Evolutionary conservation across 1,140 invertebrate genomes (phyloP).

Genomic region (Pomacea maculata): DNA sequence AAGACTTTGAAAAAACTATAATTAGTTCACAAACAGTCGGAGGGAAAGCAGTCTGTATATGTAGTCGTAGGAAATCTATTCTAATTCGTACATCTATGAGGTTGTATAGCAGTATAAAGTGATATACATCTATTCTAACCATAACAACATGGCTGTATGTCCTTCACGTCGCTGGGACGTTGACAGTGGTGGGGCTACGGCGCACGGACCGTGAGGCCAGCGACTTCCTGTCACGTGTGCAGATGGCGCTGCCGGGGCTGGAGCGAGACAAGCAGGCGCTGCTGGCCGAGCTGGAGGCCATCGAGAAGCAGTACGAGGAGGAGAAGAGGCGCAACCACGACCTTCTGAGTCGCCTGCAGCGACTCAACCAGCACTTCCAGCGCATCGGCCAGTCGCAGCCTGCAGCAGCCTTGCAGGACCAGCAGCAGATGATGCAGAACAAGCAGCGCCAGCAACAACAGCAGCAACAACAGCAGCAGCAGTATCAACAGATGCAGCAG

Average conservation of each 20-base stretch:
- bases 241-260: constrained; percentile 17
- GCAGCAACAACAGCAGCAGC: constrained; percentile 9
- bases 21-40: no score
- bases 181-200: constrained; percentile 7
- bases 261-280: constrained; percentile 19
- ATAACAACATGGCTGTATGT: no score
- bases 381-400: constrained; percentile 10
- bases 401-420: background rate
- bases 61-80: no score
- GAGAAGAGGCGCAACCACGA: constrained; percentile 23
- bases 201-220: background rate
- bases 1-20: no score
- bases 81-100: no score
- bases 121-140: no score
- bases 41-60: no score
- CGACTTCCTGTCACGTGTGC: constrained; percentile 13
- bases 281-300: constrained; percentile 25
- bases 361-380: constrained; percentile 22
- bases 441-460: background rate
- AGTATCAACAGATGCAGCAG: background rate
- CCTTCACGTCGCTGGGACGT: no score
- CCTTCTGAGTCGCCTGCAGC: constrained; percentile 12
- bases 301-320: constrained; percentile 24
- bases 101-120: no score
- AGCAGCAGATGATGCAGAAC: background rate